These are phyloP conservation scores for Dicrostonyx torquatus DNA, from an alignment of 2,797 vertebrate genomes.

Conservation along the genomic window DNA sequence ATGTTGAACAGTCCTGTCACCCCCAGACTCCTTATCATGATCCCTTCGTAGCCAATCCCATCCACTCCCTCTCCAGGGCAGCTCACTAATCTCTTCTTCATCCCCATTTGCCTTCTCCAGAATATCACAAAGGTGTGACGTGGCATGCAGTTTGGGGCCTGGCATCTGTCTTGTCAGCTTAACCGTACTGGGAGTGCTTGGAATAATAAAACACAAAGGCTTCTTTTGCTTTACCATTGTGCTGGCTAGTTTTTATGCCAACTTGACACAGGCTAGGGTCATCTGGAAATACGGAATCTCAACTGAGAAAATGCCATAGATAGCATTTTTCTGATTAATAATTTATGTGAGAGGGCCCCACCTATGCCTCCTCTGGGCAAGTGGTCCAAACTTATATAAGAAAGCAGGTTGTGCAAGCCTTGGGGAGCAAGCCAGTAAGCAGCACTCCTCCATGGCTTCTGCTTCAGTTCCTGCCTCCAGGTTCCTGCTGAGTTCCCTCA, in stretches of 20 bases:
- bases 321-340: neutral
- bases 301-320: neutral
- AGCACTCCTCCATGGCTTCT: neutral
- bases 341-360: neutral
- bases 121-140: accelerated
- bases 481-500: neutral
- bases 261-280: neutral
- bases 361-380: neutral
- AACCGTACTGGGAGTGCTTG: neutral
- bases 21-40: neutral
- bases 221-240: neutral
- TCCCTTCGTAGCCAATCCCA: neutral
- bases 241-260: neutral
- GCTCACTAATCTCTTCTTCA: neutral
- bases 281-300: neutral
- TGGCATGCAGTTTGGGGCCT: neutral
- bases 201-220: neutral
- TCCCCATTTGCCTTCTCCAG: neutral
- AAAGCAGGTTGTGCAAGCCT: neutral
- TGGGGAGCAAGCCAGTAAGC: neutral
- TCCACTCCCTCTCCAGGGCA: neutral
- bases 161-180: neutral
- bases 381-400: neutral
- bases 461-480: neutral
- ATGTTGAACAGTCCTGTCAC: neutral